These are phyloP conservation scores for Leuciscus idus DNA, from an alignment of 2,113 vertebrate genomes.

Conservation along the genomic window DNA sequence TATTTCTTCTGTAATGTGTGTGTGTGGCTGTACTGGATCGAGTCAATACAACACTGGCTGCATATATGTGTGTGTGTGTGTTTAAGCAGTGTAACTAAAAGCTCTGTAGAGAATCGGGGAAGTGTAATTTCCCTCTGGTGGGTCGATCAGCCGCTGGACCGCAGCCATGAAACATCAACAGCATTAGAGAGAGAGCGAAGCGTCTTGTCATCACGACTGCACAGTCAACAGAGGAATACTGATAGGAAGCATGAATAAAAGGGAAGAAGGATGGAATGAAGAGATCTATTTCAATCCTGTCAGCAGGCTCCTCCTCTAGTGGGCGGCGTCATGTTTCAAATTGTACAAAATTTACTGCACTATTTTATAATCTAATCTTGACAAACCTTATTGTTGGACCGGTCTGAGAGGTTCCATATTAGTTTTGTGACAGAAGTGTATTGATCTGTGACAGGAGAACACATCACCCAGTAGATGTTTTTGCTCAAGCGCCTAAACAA, in stretches of 20 bases:
- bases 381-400: no score
- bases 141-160: not conserved
- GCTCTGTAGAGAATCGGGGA: slow-evolving; percentile 13
- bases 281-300: not conserved
- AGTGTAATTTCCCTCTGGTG: slow-evolving; percentile 1
- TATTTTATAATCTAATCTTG: no score
- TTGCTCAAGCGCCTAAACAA: no score
- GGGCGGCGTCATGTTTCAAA: no score
- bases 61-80: not conserved
- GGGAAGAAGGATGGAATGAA: not conserved
- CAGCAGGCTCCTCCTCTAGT: no score
- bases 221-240: not conserved
- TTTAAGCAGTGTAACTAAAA: slow-evolving; percentile 1
- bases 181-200: not conserved
- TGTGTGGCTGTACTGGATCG: not conserved
- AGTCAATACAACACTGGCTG: no score
- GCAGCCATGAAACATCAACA: not conserved
- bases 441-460: no score
- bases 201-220: not conserved
- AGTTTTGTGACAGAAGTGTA: no score
- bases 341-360: no score
- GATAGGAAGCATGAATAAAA: not conserved
- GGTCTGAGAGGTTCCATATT: no score
- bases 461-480: no score
- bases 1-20: not conserved